phyloP scores from a whole-genome alignment of 2,888 invertebrate species.

The Antheraea assamensis region DNA sequence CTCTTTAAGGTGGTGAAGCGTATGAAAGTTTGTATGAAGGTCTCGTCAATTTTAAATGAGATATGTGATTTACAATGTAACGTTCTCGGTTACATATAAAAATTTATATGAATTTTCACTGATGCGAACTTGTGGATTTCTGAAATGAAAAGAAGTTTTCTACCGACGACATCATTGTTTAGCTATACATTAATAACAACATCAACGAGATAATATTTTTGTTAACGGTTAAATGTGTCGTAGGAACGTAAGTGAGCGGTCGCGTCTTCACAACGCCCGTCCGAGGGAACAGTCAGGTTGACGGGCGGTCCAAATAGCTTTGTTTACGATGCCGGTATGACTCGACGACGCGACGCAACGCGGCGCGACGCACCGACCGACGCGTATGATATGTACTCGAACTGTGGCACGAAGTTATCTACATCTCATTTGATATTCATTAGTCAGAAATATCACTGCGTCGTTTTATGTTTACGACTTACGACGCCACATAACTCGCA shows the following conservation, averaged over 20 bases:
- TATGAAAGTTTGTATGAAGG: neutral
- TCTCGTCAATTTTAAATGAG: neutral
- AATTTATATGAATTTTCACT: neutral
- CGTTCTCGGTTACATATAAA: neutral
- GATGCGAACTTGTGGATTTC: neutral
- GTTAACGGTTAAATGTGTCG: neutral
- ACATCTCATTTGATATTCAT: constrained; percentile 8
- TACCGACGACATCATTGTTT: neutral
- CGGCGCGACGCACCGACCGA: neutral
- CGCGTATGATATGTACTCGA: neutral
- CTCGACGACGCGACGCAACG: neutral
- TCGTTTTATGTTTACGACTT: constrained; percentile 3
- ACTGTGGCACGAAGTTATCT: constrained; percentile 3
- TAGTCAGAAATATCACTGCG: constrained; percentile 5
- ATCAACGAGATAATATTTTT: neutral
- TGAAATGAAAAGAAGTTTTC: neutral
- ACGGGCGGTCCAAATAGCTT: neutral
- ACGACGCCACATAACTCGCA: neutral
- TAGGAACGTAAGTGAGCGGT: constrained; percentile 2
- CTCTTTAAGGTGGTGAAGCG: neutral
- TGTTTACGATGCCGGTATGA: constrained; percentile 1
- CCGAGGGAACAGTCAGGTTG: neutral
- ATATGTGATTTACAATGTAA: neutral
- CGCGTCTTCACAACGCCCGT: neutral
- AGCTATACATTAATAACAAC: neutral